Percentiles rank a stretch among this genome's conserved stretches.
phyloP scores from a whole-genome alignment of 1,140 invertebrate species.

The Plectus sambesii region DNA sequence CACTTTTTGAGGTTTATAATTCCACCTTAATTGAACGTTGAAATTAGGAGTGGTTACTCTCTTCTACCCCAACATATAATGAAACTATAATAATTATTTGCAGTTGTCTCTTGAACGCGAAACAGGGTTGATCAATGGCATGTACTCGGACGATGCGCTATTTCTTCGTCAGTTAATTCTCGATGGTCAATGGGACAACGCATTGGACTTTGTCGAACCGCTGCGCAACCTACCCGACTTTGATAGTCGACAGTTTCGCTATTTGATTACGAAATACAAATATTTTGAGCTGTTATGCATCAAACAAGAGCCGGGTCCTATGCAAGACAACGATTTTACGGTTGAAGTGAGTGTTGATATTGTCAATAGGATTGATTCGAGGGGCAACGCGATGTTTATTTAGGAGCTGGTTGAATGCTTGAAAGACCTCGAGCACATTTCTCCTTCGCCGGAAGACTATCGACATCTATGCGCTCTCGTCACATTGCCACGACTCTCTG shows the following conservation, averaged over 20 bases:
- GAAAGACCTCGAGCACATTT: conserved; percentile 71
- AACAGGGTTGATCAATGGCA: conserved; percentile 84
- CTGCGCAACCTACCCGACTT: conserved; percentile 61
- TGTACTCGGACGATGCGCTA: conserved; percentile 75
- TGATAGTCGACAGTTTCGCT: conserved; percentile 66
- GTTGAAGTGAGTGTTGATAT: conserved; percentile 58
- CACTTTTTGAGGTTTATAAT: no score
- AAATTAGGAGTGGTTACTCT: no score
- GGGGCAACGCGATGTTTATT: conserved; percentile 14
- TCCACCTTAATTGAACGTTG: no score
- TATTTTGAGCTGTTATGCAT: conserved; percentile 87
- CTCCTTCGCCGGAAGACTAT: conserved; percentile 83
- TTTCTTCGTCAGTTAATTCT: conserved; percentile 83
- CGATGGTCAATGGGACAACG: conserved; percentile 96
- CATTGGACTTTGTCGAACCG: conserved; percentile 86
- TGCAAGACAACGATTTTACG: conserved; percentile 68
- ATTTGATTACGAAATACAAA: conserved; percentile 75
- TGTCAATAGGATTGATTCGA: conserved; percentile 7
- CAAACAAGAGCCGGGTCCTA: conserved; percentile 65
- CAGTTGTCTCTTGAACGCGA: conserved; percentile 83
- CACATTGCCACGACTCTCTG: conserved; percentile 73
- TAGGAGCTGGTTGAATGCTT: conserved; percentile 73
- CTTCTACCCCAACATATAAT: no score
- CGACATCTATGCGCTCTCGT: conserved; percentile 77
- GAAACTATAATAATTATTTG: no score